These are phyloP conservation scores for Ptycholaimellus sp. DNA, from an alignment of 2,888 invertebrate genomes.

Conservation along the genomic window DNA sequence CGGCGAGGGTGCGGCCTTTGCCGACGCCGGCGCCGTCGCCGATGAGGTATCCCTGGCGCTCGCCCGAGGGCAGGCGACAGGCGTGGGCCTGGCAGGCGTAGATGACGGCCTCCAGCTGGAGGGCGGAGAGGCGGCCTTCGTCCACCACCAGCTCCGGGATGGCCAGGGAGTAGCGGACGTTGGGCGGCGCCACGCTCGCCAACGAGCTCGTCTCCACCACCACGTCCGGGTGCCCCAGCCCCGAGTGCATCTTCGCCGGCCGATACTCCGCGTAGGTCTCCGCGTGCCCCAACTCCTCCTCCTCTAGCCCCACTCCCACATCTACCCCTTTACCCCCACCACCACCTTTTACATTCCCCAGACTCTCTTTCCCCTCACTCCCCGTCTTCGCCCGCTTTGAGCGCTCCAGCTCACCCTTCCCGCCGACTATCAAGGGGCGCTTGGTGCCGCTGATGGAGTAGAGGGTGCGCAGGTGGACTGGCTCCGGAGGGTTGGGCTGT, in stretches of 20 bases:
- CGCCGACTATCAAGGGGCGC: too few relatives aligned
- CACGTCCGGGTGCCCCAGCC: constrained; percentile 85
- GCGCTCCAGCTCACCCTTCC: too few relatives aligned
- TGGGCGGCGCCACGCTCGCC: constrained; percentile 37
- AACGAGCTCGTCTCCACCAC: constrained; percentile 95
- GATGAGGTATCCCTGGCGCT: constrained; percentile 77
- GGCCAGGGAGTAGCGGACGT: constrained; percentile 35
- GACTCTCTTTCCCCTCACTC: too few relatives aligned
- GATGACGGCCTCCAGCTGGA: constrained; percentile 86
- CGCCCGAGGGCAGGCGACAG: constrained; percentile 43
- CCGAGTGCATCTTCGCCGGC: constrained; percentile 55
- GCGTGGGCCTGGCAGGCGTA: constrained; percentile 90
- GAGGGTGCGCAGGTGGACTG: too few relatives aligned
- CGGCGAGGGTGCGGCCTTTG: constrained; percentile 87
- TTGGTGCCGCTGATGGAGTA: too few relatives aligned
- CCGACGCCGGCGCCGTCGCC: constrained; percentile 96
- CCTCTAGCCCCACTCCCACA: constrained; percentile 67
- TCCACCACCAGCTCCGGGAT: constrained; percentile 50
- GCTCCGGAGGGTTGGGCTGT: too few relatives aligned
- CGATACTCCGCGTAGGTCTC: constrained; percentile 96
- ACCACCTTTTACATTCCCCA: too few relatives aligned
- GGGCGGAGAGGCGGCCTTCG: constrained; percentile 61
- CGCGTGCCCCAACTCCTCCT: constrained; percentile 86
- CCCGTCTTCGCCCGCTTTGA: too few relatives aligned
- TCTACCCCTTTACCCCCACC: too few relatives aligned